Evolutionary conservation across 2,113 vertebrate species (phyloP).

Genomic region (Sylvia atricapilla): DNA sequence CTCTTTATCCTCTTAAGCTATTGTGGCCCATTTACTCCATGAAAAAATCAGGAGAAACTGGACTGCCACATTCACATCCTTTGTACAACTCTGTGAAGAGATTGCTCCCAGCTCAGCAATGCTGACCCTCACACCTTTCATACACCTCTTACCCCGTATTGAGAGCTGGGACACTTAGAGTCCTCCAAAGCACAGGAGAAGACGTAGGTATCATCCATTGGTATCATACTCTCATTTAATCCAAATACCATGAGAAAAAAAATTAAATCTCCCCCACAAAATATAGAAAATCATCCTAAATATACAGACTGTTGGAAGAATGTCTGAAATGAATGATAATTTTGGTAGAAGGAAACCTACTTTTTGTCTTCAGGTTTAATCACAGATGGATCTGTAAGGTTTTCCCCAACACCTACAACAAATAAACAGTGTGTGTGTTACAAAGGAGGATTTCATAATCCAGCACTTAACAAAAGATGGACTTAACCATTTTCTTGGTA

Average conservation of each 20-base stretch:
- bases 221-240: not conserved
- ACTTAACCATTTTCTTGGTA: not conserved
- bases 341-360: constrained; percentile 73
- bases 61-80: not conserved
- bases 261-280: not conserved
- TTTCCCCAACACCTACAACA: constrained; percentile 87
- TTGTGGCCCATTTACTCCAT: not conserved
- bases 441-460: constrained; percentile 1
- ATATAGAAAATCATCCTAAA: not conserved
- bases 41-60: not conserved
- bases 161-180: not conserved
- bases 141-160: accelerated
- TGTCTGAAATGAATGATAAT: not conserved
- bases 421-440: constrained; percentile 34
- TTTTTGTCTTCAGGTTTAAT: constrained; percentile 88
- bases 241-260: not conserved
- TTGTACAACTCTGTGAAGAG: not conserved
- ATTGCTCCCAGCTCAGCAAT: not conserved
- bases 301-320: not conserved
- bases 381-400: constrained; percentile 94
- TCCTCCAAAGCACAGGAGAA: not conserved
- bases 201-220: accelerated
- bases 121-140: not conserved
- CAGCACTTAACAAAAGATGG: not conserved
- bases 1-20: not conserved